Evolutionary conservation across 2,888 invertebrate species (phyloP).

Genomic region (Drosophila rubida): DNA sequence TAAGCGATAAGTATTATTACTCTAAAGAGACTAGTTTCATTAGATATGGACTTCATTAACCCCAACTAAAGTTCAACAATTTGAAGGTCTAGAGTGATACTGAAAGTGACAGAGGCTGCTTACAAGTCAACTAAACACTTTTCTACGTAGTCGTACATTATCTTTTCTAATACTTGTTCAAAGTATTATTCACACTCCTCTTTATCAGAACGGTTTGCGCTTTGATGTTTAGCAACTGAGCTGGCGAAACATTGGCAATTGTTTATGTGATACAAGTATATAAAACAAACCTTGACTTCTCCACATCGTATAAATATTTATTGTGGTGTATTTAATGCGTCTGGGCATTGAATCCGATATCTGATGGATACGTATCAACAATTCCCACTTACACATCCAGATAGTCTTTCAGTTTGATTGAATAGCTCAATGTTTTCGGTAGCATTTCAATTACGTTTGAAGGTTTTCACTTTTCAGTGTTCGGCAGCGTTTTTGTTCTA

Average conservation of each 20-base stretch:
- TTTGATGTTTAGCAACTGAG: constrained; percentile 10
- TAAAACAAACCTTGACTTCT: constrained; percentile 41
- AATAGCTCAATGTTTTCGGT: constrained; percentile 36
- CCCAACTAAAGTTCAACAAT: background rate
- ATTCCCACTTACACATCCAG: constrained; percentile 29
- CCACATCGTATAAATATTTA: constrained; percentile 43
- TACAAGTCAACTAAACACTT: background rate
- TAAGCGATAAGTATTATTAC: constrained; percentile 44
- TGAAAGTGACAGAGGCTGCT: background rate
- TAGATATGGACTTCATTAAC: constrained; percentile 25
- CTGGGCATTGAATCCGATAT: constrained; percentile 7
- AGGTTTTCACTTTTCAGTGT: constrained; percentile 28
- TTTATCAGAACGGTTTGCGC: background rate
- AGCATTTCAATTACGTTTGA: constrained; percentile 55
- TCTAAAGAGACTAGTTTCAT: constrained; percentile 43
- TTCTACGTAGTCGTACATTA: background rate
- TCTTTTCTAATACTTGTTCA: background rate
- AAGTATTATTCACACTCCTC: constrained; percentile 10
- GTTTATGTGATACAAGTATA: constrained; percentile 31
- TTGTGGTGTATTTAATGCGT: constrained; percentile 44
- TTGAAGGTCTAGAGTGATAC: constrained; percentile 21
- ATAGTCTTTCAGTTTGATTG: constrained; percentile 46
- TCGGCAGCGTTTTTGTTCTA: constrained; percentile 6
- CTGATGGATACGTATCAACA: constrained; percentile 19
- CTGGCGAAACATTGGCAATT: constrained; percentile 27